phyloP scores from a whole-genome alignment of 2,797 vertebrate genomes.

The Passerculus sandwichensis region DNA sequence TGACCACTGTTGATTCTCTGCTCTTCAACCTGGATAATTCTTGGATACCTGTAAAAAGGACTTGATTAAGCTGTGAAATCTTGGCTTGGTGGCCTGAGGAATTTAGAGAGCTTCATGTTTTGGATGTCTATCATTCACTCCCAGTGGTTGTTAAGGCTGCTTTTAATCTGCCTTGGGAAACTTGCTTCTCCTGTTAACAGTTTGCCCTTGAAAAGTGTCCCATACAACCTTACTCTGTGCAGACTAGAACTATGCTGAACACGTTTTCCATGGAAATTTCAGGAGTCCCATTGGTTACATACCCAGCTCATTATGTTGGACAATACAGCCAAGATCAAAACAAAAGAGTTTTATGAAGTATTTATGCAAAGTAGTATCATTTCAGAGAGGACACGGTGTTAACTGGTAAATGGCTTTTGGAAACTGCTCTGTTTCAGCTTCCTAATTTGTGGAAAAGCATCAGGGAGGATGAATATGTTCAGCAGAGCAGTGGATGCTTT shows the following conservation, averaged over 20 bases:
- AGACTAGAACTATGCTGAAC: not conserved
- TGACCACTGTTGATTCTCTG: not conserved
- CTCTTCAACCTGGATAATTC: not conserved
- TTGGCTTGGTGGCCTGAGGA: not conserved
- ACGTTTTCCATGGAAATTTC: not conserved
- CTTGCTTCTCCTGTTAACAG: not conserved
- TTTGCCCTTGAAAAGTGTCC: not conserved
- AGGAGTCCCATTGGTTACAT: not conserved
- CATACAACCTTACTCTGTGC: not conserved
- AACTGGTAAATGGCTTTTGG: not conserved
- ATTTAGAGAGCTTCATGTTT: not conserved
- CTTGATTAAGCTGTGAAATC: not conserved
- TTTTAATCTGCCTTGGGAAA: constrained; percentile 3
- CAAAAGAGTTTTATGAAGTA: not conserved
- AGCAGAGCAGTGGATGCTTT: not conserved
- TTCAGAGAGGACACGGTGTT: not conserved
- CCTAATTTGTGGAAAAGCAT: not conserved
- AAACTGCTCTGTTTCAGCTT: not conserved
- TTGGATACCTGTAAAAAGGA: not conserved
- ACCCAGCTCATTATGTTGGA: not conserved
- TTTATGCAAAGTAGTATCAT: not conserved
- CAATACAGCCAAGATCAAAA: not conserved
- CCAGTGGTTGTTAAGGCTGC: not conserved
- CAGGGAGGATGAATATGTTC: not conserved
- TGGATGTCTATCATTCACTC: not conserved